Conservation (phyloP, 2,113 vertebrate species). For the Lathamus discolor region DNA sequence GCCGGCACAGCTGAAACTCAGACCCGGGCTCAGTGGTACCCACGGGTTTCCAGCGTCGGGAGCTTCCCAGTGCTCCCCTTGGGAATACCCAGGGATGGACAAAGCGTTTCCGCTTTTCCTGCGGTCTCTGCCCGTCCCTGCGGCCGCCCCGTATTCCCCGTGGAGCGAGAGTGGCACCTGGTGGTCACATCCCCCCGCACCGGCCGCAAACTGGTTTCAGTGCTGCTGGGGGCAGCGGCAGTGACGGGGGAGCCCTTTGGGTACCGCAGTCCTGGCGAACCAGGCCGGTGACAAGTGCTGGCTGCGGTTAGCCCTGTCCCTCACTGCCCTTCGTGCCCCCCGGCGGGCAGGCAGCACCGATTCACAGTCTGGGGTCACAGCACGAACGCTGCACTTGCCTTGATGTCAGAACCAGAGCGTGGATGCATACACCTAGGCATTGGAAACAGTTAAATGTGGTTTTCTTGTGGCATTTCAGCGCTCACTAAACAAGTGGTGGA, state of each 20-base stretch:
- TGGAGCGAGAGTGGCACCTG: slow-evolving; percentile 54
- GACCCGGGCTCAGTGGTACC: neutral
- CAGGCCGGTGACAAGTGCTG: neutral
- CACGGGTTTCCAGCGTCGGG: neutral
- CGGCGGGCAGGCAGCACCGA: neutral
- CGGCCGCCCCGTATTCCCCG: neutral
- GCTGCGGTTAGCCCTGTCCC: neutral
- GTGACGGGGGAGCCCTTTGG: neutral
- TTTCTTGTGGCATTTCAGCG: neutral
- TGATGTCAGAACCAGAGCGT: neutral
- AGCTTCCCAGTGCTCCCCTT: neutral
- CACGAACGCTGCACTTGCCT: neutral
- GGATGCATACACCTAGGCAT: neutral
- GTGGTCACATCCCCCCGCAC: neutral
- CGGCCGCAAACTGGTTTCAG: neutral
- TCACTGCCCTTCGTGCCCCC: neutral
- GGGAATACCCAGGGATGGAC: neutral
- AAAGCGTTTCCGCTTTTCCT: neutral
- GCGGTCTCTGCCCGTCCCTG: neutral
- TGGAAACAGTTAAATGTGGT: neutral
- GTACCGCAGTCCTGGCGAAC: neutral
- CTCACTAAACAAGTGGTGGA: neutral
- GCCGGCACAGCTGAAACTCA: neutral
- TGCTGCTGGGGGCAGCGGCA: neutral
- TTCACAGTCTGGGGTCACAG: neutral